phyloP scores from a whole-genome alignment of 1,140 invertebrate species.

The Macrotrachela quadricornifera region DNA sequence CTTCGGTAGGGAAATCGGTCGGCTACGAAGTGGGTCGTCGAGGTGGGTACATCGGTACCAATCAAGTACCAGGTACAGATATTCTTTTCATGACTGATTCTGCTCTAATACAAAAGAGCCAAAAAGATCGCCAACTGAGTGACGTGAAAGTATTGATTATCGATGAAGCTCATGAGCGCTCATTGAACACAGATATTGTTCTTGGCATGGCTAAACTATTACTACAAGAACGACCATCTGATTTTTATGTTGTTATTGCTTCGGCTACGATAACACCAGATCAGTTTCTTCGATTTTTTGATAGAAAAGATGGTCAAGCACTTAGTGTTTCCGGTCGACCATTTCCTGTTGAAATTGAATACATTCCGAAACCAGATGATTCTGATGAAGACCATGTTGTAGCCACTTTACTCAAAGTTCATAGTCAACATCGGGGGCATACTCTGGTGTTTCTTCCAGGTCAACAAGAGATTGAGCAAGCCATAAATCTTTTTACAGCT shows the following conservation, averaged over 20 bases:
- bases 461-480: no score
- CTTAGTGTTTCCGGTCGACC: no score
- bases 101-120: slow-evolving; percentile 75
- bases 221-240: slow-evolving; percentile 10
- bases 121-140: slow-evolving; percentile 77
- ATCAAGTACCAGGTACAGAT: slow-evolving; percentile 45
- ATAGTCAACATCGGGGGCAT: no score
- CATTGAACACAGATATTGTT: slow-evolving; percentile 85
- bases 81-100: slow-evolving; percentile 99
- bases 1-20: background rate
- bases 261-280: slow-evolving; percentile 24
- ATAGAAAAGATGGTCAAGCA: no score
- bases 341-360: no score
- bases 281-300: no score
- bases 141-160: slow-evolving; percentile 87
- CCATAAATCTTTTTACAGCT: no score
- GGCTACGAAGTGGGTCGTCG: slow-evolving; percentile 33
- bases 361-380: no score
- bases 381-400: no score
- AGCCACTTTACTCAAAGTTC: no score
- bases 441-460: no score
- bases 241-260: slow-evolving; percentile 19
- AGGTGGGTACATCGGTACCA: slow-evolving; percentile 10
- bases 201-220: slow-evolving; percentile 43
- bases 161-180: slow-evolving; percentile 95